Evolutionary conservation across 1,140 invertebrate species (phyloP).

Genomic region (Drosophila guanche): DNA sequence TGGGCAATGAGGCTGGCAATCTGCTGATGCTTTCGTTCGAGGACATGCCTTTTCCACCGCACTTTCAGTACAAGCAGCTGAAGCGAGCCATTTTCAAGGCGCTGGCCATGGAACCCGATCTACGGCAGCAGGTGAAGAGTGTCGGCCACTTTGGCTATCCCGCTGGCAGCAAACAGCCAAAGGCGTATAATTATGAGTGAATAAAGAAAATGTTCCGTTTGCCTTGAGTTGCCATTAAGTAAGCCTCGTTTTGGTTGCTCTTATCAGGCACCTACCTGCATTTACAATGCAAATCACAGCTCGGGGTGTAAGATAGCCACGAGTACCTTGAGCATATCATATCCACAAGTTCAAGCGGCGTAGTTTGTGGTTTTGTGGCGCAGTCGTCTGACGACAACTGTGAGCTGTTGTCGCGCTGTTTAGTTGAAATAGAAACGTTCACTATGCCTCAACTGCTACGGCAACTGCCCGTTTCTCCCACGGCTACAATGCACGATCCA

Average conservation of each 20-base stretch:
- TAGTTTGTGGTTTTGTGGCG: slow-evolving; percentile 53
- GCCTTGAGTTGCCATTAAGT: slow-evolving; percentile 12
- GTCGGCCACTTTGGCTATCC: slow-evolving; percentile 82
- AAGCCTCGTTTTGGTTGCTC: slow-evolving; percentile 6
- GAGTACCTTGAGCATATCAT: slow-evolving; percentile 51
- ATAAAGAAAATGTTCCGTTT: slow-evolving; percentile 5
- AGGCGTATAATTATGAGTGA: slow-evolving; percentile 8
- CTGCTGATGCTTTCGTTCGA: slow-evolving; percentile 87
- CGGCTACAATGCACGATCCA: slow-evolving; percentile 58
- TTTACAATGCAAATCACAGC: slow-evolving; percentile 40
- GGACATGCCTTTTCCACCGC: slow-evolving; percentile 88
- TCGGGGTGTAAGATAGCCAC: slow-evolving; percentile 13
- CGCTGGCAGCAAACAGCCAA: slow-evolving; percentile 35
- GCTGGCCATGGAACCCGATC: slow-evolving; percentile 86
- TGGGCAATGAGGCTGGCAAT: slow-evolving; percentile 87
- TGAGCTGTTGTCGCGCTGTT: slow-evolving; percentile 13
- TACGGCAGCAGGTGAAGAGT: slow-evolving; percentile 86
- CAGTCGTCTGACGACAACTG: slow-evolving; percentile 20
- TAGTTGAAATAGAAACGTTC: slow-evolving; percentile 53
- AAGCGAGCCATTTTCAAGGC: slow-evolving; percentile 86
- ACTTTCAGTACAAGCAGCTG: slow-evolving; percentile 86
- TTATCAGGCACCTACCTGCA: slow-evolving; percentile 36
- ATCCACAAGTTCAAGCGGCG: slow-evolving; percentile 63
- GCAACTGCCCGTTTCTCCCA: slow-evolving; percentile 57
- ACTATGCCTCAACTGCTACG: slow-evolving; percentile 63